A percentile compares a stretch with the other conserved stretches of the same genome.
Evolutionary conservation across 1,140 invertebrate species (phyloP).

Genomic region (Zaprionus lachaisei): DNA sequence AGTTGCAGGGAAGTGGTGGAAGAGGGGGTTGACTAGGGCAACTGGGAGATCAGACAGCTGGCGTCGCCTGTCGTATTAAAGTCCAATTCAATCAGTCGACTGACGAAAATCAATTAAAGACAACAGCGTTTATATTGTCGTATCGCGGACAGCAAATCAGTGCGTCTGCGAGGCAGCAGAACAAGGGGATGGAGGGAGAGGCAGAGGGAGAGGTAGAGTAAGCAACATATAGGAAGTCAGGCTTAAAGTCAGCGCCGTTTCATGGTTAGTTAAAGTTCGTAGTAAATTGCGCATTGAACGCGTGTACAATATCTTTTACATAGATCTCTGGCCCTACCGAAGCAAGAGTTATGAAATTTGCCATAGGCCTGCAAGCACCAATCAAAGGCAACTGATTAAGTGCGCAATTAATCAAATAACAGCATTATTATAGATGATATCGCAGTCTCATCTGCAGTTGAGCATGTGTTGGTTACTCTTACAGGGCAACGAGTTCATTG

Average conservation of each 20-base stretch:
- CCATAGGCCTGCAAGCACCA: not conserved
- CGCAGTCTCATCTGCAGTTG: not conserved
- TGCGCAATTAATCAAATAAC: not conserved
- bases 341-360: conserved; percentile 1
- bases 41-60: conserved; percentile 31
- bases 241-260: not conserved
- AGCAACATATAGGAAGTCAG: not conserved
- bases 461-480: not conserved
- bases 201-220: not conserved
- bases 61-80: conserved; percentile 49
- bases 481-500: not conserved
- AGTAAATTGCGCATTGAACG: not conserved
- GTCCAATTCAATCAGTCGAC: conserved; percentile 50
- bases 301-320: not conserved
- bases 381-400: not conserved
- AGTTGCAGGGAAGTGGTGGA: not conserved
- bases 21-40: not conserved
- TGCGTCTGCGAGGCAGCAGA: conserved; percentile 30
- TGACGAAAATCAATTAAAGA: conserved; percentile 56
- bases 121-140: conserved; percentile 26
- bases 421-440: not conserved
- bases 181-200: not conserved
- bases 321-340: not conserved
- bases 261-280: not conserved
- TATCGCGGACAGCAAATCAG: conserved; percentile 31